Base-by-base conservation (phyloP, 1,140 invertebrate genomes). In the Achroia grisella region DNA sequence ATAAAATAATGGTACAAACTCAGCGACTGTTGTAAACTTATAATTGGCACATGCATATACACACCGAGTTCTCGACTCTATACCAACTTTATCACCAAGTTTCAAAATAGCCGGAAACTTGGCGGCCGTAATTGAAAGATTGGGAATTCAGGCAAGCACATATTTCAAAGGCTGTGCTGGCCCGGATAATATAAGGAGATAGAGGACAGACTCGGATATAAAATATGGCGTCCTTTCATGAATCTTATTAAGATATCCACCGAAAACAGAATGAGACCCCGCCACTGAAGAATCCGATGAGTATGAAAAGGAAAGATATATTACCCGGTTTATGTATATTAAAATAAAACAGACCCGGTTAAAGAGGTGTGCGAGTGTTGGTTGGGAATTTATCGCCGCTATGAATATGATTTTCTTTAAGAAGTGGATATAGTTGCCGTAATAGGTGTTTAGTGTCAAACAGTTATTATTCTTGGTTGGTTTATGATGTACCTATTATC, bases 211-310 rank as follows among this genome's bases (percentile, higher is more conserved):
- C 74, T 87, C 79, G 87, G 87, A 89, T 89, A 89, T 89, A 90
- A 90, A 89, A 89, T 89, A 89, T 89, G 87, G 88, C 87, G 87
- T 87, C 89, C 88, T 90, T 89, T 89, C 88, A 89, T 89, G 89
- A 90, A 89, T 90, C 88, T 89, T 90, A 90, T 90, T 90, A 90
- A 89, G 89, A 89, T 90, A 89, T 89, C 88, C 88, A 81, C 81
- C 87, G 67, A 82, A 82, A 80, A 85, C 53, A 10, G 78, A 82
- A 47, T 41, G 62, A 46, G 74, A 80, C 32, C 29, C 31, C 33
- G 33, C 15, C 53, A 71, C 58, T 4, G 1, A 5, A 31, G 10
- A 31, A 39, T 32, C 2, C 8, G 8, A 5, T 9, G 14, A 15
- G 52, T 36, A 33, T 10, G 61, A 71, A 29, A 6, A 46, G 44